A percentile compares a stretch with the other conserved stretches of the same genome.
phyloP scores from a whole-genome alignment of 2,113 vertebrate genomes.

The Phasianus colchicus region DNA sequence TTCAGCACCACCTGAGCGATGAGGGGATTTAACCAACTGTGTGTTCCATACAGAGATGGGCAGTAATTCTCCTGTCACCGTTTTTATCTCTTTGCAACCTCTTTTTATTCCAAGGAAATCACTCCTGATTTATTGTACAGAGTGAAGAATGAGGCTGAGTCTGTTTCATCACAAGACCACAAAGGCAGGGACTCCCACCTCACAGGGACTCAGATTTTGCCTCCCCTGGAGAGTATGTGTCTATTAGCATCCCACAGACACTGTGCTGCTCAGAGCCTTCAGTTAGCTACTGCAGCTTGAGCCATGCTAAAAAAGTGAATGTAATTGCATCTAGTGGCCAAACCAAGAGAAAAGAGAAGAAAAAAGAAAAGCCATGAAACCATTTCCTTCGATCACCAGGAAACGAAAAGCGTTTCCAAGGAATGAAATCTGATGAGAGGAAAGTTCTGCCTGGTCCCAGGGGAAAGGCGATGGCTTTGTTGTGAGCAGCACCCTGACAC shows the following conservation, averaged over 20 bases:
- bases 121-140: neutral
- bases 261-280: neutral
- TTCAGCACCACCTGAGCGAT: neutral
- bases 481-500: neutral
- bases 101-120: neutral
- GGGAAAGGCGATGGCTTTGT: neutral
- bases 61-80: constrained; percentile 23
- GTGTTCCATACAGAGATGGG: neutral
- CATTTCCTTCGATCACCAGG: neutral
- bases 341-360: neutral
- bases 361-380: neutral
- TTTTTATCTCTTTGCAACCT: neutral
- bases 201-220: neutral
- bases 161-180: neutral
- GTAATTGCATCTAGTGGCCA: neutral
- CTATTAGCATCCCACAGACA: neutral
- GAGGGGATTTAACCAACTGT: constrained; percentile 9
- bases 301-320: neutral
- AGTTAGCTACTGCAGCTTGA: neutral
- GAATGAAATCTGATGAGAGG: neutral
- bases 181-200: neutral
- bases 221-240: neutral
- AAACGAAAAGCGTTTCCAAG: neutral
- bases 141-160: neutral
- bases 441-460: neutral